A percentile compares a stretch with the other conserved stretches of the same genome.
These are phyloP conservation scores for Dynastes grantii DNA, from an alignment of 2,888 invertebrate species.

Conservation along the genomic window DNA sequence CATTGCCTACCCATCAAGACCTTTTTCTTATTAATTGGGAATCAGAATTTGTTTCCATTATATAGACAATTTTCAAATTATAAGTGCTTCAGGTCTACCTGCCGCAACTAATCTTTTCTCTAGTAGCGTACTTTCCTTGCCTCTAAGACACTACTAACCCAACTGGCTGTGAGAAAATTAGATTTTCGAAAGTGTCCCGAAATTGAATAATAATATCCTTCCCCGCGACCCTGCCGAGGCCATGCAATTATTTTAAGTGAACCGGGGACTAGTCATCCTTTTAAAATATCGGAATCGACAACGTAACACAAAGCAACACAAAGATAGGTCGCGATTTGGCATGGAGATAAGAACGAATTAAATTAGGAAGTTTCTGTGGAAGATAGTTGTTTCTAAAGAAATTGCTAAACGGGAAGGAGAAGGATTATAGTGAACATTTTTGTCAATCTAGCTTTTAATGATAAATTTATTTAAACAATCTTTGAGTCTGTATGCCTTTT, in stretches of 20 bases:
- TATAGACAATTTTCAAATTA: not conserved
- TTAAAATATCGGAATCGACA: slow-evolving; percentile 36
- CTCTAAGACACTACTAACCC: not conserved
- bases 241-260: slow-evolving; percentile 47
- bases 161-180: slow-evolving; percentile 41
- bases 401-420: slow-evolving; percentile 60
- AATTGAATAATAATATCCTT: slow-evolving; percentile 47
- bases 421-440: no score
- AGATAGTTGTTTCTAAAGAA: no score
- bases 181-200: slow-evolving; percentile 38
- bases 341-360: slow-evolving; percentile 66
- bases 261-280: slow-evolving; percentile 26
- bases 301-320: slow-evolving; percentile 52
- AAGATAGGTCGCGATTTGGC: slow-evolving; percentile 45
- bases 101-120: not conserved
- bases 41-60: no score
- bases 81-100: slow-evolving; percentile 5
- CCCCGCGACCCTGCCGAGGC: slow-evolving; percentile 28
- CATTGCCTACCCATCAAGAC: no score
- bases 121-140: not conserved
- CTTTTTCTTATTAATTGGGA: no score
- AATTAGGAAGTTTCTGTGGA: no score
- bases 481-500: no score
- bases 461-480: no score
- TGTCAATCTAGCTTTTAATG: no score